Base-by-base conservation (phyloP, 2,888 invertebrate genomes). In the Exocentrus adspersus region DNA sequence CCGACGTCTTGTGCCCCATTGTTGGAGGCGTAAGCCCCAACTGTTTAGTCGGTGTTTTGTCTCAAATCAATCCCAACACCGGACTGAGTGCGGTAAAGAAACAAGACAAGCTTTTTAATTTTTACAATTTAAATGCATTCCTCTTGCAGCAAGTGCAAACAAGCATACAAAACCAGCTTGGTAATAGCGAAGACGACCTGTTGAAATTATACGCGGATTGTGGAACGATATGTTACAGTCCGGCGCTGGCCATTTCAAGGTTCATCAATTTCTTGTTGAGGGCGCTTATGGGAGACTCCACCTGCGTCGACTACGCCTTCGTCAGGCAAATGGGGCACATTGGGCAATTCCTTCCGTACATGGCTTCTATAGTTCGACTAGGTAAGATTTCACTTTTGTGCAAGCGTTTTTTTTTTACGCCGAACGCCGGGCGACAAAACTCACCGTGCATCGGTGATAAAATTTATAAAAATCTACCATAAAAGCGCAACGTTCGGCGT, bases 241-340 rank as follows among this genome's bases (percentile, higher is more conserved):
- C 75, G 4, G 81, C 80, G 2, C 75, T 79, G 57, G 79, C 76
- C 1, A 74, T 77, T 43, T 74, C 78, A n/a, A 73, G 80, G 30
- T 81, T 82, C 65, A 69, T 80, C 2, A 78, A 75, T 43, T 72
- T 75, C 5, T 70, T 81, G 41, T 57, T 79, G 19, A 77, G 73
- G 64, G 82, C 80, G 0, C 46, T 81, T 3, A 68, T 67, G 54
- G 80, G 81, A 3, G 73, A 78, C 9, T 70, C 70, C 2, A 75
- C 76, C 48, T 75, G 79, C 45, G 74, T 78, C 2, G 82, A 82
- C 57, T 81, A 79, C 63, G 81, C 80, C 42, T 83, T 77, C 70
- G 79, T 82, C 6, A 69, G 75, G 17, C 83, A 83, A 73, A 74
- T 75, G 1, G 79, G 79, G 1, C 79, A 81, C 53, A 78, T 81